Conservation (phyloP, 2,888 invertebrate genomes). For the Trissolcus japonicus region DNA sequence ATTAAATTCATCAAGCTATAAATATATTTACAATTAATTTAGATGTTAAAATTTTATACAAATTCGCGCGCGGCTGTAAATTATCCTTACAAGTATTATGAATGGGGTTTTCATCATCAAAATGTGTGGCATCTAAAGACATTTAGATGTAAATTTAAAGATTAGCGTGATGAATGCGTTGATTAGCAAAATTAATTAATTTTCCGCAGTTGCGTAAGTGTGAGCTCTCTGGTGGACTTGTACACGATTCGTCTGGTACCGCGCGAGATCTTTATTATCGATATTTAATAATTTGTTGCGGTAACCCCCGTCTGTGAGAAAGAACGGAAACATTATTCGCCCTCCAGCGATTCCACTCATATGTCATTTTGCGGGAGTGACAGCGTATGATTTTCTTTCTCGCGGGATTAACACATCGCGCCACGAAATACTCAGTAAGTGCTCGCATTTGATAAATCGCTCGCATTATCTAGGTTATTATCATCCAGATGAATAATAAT, state of each 20-base stretch:
- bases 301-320: constrained; percentile 47
- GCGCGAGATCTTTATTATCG: constrained; percentile 47
- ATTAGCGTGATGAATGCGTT: constrained; percentile 33
- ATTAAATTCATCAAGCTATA: neutral
- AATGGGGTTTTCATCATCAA: neutral
- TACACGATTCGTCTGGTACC: constrained; percentile 16
- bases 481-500: constrained; percentile 41
- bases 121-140: neutral
- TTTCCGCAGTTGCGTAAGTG: constrained; percentile 13
- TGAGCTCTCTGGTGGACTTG: constrained; percentile 13
- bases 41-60: no score
- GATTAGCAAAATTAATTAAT: constrained; percentile 41
- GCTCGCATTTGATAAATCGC: constrained; percentile 38
- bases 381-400: constrained; percentile 54
- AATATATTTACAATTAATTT: no score
- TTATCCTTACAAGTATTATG: no score
- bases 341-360: constrained; percentile 49
- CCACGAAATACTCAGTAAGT: constrained; percentile 28
- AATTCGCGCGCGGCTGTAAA: no score
- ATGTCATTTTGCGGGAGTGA: constrained; percentile 54
- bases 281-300: constrained; percentile 54
- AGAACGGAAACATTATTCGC: constrained; percentile 44
- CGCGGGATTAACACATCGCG: constrained; percentile 48
- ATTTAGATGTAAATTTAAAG: constrained; percentile 24
- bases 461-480: constrained; percentile 42